Evolutionary conservation across 2,888 invertebrate genomes (phyloP).

Genomic region (Phaedon cochleariae): DNA sequence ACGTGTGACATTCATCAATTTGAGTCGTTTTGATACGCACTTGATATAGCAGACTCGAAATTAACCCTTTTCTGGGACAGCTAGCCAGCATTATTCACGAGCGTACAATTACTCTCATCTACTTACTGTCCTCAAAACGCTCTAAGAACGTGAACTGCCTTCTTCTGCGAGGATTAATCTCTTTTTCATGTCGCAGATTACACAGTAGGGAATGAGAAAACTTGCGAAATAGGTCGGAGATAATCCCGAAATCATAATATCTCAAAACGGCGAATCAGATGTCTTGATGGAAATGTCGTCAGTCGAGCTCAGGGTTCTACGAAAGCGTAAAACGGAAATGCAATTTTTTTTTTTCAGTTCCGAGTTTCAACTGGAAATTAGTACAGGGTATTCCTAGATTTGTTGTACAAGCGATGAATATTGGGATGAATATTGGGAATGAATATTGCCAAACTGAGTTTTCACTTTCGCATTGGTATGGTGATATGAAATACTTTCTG

Average conservation of each 20-base stretch:
- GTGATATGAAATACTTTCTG: too few relatives aligned
- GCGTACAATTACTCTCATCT: neutral
- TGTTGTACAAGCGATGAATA: too few relatives aligned
- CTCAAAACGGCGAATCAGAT: constrained; percentile 9
- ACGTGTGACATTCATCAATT: too few relatives aligned
- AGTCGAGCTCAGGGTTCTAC: too few relatives aligned
- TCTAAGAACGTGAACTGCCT: neutral
- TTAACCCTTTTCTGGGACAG: neutral
- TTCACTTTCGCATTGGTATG: too few relatives aligned
- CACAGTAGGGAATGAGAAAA: constrained; percentile 17
- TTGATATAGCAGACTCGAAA: neutral
- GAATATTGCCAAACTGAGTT: too few relatives aligned
- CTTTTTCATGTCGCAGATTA: constrained; percentile 8
- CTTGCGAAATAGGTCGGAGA: constrained; percentile 3
- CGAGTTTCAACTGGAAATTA: too few relatives aligned
- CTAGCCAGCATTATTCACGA: neutral
- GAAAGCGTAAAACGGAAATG: too few relatives aligned
- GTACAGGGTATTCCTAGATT: too few relatives aligned
- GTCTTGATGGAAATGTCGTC: neutral
- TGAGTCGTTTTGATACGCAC: too few relatives aligned
- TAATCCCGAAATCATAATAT: constrained; percentile 16
- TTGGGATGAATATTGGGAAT: too few relatives aligned
- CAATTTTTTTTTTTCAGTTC: too few relatives aligned
- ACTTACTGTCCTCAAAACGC: neutral
- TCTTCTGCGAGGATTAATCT: constrained; percentile 9